Conservation (phyloP, 1,140 invertebrate species). For the Penaeus indicus region DNA sequence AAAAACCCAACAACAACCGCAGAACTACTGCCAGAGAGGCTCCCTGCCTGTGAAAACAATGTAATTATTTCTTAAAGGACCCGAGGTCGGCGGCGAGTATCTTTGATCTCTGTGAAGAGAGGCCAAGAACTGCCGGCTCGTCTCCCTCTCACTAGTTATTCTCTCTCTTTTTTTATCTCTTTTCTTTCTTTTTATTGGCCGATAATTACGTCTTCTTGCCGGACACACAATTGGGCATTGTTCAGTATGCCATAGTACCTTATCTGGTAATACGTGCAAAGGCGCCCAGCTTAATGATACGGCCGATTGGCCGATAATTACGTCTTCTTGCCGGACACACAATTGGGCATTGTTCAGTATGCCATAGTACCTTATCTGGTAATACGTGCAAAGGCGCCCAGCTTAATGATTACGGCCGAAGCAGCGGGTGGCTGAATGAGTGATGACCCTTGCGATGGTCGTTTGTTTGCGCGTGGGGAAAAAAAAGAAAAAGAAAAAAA, state of each 20-base stretch:
- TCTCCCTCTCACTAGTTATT: slow-evolving; percentile 2
- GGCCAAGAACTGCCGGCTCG: neutral
- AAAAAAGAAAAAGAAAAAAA: slow-evolving; percentile 15
- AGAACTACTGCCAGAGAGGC: neutral
- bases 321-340: too few species aligned
- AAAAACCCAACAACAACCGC: neutral
- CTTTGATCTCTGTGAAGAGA: slow-evolving; percentile 42
- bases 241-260: neutral
- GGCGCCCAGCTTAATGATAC: neutral
- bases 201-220: slow-evolving; percentile 31
- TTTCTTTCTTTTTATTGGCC: slow-evolving; percentile 36
- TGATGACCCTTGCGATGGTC: too few species aligned
- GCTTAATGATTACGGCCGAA: neutral
- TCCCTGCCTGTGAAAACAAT: slow-evolving; percentile 51
- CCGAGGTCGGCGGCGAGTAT: slow-evolving; percentile 33
- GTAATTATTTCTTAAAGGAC: slow-evolving; percentile 35
- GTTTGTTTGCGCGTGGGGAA: neutral
- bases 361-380: slow-evolving; percentile 1
- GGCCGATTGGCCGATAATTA: slow-evolving; percentile 27
- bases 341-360: slow-evolving; percentile 12
- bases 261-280: slow-evolving; percentile 29
- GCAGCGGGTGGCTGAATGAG: neutral
- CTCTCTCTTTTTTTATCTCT: neutral
- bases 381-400: slow-evolving; percentile 5
- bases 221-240: slow-evolving; percentile 29